These are phyloP conservation scores for Malurus elegans DNA, from an alignment of 2,113 vertebrate genomes.

Conservation along the genomic window DNA sequence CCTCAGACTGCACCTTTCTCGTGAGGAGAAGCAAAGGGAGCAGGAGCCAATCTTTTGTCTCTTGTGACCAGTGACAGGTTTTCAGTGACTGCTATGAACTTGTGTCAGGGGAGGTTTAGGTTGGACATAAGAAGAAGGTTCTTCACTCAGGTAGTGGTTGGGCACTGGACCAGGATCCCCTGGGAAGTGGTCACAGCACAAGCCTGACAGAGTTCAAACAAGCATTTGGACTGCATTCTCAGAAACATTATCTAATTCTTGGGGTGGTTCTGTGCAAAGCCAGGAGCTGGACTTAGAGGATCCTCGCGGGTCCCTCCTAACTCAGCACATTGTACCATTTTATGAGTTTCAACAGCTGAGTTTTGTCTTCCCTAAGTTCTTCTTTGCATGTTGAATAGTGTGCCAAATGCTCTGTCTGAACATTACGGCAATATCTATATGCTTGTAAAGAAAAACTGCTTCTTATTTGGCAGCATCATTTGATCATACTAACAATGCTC, in stretches of 20 bases:
- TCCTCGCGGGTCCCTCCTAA: background rate
- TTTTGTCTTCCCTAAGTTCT: background rate
- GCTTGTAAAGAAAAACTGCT: background rate
- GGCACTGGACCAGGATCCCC: background rate
- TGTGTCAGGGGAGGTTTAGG: no score
- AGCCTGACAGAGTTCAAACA: background rate
- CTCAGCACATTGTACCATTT: background rate
- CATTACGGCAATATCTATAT: background rate
- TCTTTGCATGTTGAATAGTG: background rate
- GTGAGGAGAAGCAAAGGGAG: background rate
- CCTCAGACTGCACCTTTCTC: background rate
- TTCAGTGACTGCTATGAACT: background rate
- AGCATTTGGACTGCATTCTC: background rate
- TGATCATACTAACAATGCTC: background rate
- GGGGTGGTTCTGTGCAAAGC: background rate
- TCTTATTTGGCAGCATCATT: background rate
- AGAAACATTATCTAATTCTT: background rate
- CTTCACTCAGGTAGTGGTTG: background rate
- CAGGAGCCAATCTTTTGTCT: background rate
- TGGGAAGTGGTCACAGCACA: background rate
- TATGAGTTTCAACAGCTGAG: background rate
- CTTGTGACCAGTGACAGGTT: background rate
- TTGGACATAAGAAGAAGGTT: background rate
- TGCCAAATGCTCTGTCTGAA: background rate
- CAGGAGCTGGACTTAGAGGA: background rate